Conservation (phyloP, 1,140 invertebrate genomes). For the Teleogryllus occipitalis region DNA sequence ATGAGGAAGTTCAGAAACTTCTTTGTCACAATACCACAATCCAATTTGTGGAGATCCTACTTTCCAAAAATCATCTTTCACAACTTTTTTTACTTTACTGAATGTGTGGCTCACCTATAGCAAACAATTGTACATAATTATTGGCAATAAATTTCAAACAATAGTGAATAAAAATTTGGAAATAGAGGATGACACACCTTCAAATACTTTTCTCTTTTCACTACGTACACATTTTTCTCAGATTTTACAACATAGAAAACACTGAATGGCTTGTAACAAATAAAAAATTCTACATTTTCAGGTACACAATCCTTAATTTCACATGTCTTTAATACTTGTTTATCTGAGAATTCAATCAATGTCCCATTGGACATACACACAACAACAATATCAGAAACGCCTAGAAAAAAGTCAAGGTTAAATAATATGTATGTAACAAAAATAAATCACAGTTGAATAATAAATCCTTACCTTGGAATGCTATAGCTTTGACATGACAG, state of each 20-base stretch:
- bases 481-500: background rate
- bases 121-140: background rate
- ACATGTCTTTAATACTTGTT: background rate
- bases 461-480: background rate
- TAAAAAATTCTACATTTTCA: background rate
- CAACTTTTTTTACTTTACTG: background rate
- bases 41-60: background rate
- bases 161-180: background rate
- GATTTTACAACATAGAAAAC: background rate
- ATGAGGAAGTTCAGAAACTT: background rate
- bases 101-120: background rate
- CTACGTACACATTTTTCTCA: background rate
- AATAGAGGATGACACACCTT: background rate
- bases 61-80: background rate
- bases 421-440: background rate
- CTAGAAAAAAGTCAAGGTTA: background rate
- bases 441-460: background rate
- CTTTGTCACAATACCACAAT: background rate
- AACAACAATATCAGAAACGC: background rate
- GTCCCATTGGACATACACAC: background rate
- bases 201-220: background rate
- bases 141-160: background rate
- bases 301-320: background rate
- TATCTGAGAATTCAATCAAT: background rate
- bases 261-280: background rate